A percentile compares a stretch with the other conserved stretches of the same genome.
Conservation (phyloP, 2,113 vertebrate species). For the Motacilla alba region DNA sequence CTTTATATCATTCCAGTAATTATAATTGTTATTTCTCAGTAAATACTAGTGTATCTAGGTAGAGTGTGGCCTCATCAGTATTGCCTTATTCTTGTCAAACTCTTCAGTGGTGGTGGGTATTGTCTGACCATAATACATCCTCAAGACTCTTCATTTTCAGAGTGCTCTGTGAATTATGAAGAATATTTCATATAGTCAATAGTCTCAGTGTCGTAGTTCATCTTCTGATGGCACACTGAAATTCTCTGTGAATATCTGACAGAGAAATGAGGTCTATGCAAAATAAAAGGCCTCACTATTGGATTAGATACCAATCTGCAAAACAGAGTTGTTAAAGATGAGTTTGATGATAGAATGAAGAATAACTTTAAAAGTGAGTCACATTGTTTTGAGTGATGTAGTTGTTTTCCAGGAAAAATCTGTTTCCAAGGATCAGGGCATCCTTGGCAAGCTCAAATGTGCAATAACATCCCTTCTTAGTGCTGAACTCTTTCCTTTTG, state of each 20-base stretch:
- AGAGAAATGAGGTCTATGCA: background rate
- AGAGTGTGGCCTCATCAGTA: background rate
- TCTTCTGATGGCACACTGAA: background rate
- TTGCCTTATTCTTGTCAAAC: background rate
- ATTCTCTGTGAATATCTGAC: background rate
- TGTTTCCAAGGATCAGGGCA: background rate
- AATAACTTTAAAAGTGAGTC: background rate
- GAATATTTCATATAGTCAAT: background rate
- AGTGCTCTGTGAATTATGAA: background rate
- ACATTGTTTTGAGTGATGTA: background rate
- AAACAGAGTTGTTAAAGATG: background rate
- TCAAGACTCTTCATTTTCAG: background rate
- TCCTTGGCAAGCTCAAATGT: background rate
- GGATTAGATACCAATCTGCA: background rate
- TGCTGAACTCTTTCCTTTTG: background rate
- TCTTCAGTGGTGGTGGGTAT: background rate
- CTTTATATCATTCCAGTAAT: background rate
- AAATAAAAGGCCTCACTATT: background rate
- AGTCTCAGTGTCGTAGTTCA: background rate
- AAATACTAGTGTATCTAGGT: background rate
- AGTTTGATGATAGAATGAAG: background rate
- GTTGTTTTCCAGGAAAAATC: conserved; percentile 20
- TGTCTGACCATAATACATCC: background rate
- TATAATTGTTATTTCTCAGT: background rate
- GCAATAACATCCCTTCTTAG: background rate